Base-by-base conservation (phyloP, 2,888 invertebrate genomes). In the Cartodere bifasciata region DNA sequence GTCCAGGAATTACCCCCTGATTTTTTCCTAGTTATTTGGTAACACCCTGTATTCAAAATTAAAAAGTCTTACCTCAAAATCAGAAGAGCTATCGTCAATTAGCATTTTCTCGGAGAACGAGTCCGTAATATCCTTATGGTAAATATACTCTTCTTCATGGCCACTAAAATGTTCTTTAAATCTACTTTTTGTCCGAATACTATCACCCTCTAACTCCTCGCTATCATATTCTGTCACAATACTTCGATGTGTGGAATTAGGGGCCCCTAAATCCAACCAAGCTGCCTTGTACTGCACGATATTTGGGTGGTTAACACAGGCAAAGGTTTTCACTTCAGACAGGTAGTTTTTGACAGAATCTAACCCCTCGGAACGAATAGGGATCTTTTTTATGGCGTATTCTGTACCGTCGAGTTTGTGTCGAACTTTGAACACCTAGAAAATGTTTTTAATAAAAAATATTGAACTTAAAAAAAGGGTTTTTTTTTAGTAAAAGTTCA, bases 211-310 rank as follows among this genome's bases (percentile, higher is more conserved):
- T 0, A 60, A 50, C 13, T 16, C 23, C 24, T 61, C 58, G 3
- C 61, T 60, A 23, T 64, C 60, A 26, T 46, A 56, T 34, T 65
- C 63, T 16, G 49, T 60, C 3, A 65, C 64, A 58, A 14, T 23
- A 9, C 26, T 26, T 60, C 60, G 29, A 55, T 50, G 10, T 50
- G 48, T 38, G 11, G 22, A 23, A 5, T 30, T 17, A 11, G 53
- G 62, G 0, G 63, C 63, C 38, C 68, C 66, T 38, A 72, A 63
- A 55, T 85, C 85, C 16, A 85, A 57, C 86, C 86, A 86, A 1
- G 85, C 84, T 1, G 77, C 77, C 62, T 85, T 84, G 48, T 85
- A 86, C 13, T 80, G 73, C 4, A 86, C 82, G 39, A 86, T 79
- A 52, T 85, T 83, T 0, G 73, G 68, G 60, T 85, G 85, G 49